Percentiles rank a stretch among this genome's conserved stretches.
phyloP scores from a whole-genome alignment of 2,888 invertebrate genomes.

The Patella ulyssiponensis region DNA sequence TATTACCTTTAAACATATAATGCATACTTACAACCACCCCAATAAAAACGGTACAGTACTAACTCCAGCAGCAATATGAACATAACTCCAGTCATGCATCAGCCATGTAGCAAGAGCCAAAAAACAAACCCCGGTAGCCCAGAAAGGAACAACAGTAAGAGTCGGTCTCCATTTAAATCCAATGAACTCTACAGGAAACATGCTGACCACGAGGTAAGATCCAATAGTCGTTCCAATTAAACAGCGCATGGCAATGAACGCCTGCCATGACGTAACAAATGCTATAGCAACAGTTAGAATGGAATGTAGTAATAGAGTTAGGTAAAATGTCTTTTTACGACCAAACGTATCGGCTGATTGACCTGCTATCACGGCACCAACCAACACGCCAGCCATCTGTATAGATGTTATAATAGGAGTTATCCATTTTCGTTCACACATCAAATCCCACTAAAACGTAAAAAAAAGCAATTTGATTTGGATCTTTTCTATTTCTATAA shows the following conservation, averaged over 20 bases:
- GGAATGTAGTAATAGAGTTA: conserved; percentile 28
- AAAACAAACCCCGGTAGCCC: conserved; percentile 40
- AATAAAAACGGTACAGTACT: conserved; percentile 33
- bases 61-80: conserved; percentile 42
- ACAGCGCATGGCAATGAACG: conserved; percentile 48
- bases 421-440: conserved; percentile 46
- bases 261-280: conserved; percentile 49
- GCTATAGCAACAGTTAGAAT: conserved; percentile 36
- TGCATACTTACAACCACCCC: conserved; percentile 46
- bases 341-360: conserved; percentile 46
- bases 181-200: conserved; percentile 42
- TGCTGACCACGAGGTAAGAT: conserved; percentile 27
- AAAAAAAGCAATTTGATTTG: too few relatives aligned
- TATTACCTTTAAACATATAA: too few relatives aligned
- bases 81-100: conserved; percentile 46
- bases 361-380: conserved; percentile 42
- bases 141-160: conserved; percentile 37
- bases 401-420: conserved; percentile 44
- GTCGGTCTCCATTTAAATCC: conserved; percentile 40
- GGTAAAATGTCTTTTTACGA: conserved; percentile 44
- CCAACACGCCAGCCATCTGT: conserved; percentile 49
- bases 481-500: too few relatives aligned
- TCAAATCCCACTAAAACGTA: conserved; percentile 42
- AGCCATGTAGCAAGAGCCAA: conserved; percentile 43
- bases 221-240: conserved; percentile 41